Evolutionary conservation across 1,140 invertebrate genomes (phyloP), one percentile per base, ranked within the genome.

Genomic region (Formica selysi): DNA sequence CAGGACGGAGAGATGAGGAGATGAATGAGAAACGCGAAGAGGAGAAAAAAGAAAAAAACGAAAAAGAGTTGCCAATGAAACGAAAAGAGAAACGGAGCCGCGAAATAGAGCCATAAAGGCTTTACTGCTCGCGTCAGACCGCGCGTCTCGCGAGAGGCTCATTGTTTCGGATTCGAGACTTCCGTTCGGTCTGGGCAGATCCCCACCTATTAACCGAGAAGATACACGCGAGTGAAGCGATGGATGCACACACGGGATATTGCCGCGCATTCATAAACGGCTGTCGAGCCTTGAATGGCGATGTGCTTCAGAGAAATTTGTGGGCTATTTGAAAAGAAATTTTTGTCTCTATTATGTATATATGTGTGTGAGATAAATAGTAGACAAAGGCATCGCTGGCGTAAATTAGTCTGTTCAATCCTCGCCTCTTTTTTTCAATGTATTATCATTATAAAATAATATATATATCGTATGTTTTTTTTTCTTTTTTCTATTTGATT

Each of bases 111-210:
- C 38, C 79, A 73, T 83, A 83, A 83, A 83, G 68, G 54, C 54
- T 83, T 83, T 83, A 83, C 54, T 83, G 68, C 79, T 83, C 79
- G 79, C 68, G 79, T 83, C 79, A 83, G 79, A 83, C 79, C 79
- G 79, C 79, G 79, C 79, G 79, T 38, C 68, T 83, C 79, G 79
- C 79, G 79, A 83, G 79, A 83, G 68, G 79, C 54, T 83, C 68
- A 83, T 83, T 83, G 79, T 83, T 83, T 83, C 68, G 79, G 57
- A 73, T 83, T 83, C 68, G 79, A 83, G 79, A 83, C 79, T 83
- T 83, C 79, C 79, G 79, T 83, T 83, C 54, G 79, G 79, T 74
- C 79, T 57, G 36, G 38, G 36, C 79, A 83, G 79, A 83, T 74
- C 54, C 79, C 79, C 54, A 61, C 54, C 79, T 83, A 83, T 83